A percentile compares a stretch with the other conserved stretches of the same genome.
These are phyloP conservation scores for Erynnis tages DNA, from an alignment of 2,888 invertebrate species.

Conservation along the genomic window DNA sequence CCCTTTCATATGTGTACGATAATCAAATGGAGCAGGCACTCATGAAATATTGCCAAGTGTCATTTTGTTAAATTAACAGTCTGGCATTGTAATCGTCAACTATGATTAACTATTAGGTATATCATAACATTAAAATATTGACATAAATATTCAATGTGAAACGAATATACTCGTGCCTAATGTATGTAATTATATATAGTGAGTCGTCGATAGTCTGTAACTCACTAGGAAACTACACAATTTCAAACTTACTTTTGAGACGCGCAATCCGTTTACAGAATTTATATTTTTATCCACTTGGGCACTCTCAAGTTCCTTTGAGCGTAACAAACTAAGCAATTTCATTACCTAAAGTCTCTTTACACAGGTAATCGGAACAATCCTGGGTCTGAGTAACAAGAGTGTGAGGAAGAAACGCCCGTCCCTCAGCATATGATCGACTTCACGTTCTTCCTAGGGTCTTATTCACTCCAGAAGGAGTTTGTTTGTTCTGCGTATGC, in stretches of 20 bases:
- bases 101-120: not conserved
- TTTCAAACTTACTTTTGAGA: too few species aligned
- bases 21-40: not conserved
- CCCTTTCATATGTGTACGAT: too few species aligned
- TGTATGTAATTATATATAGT: too few species aligned
- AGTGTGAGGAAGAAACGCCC: constrained; percentile 90
- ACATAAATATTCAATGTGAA: too few species aligned
- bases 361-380: constrained; percentile 84
- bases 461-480: constrained; percentile 72
- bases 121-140: not conserved
- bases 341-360: too few species aligned
- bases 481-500: constrained; percentile 54
- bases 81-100: constrained; percentile 8
- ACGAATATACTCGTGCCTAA: too few species aligned
- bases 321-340: not conserved
- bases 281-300: too few species aligned
- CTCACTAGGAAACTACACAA: too few species aligned
- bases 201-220: too few species aligned
- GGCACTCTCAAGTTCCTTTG: too few species aligned
- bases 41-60: constrained; percentile 17
- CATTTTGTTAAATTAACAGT: constrained; percentile 3
- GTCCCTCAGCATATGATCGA: constrained; percentile 86
- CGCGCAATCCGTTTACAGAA: too few species aligned
- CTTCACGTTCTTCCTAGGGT: constrained; percentile 36
- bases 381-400: constrained; percentile 89